These are phyloP conservation scores for Blastobasis adustella DNA, from an alignment of 2,888 invertebrate species.

Conservation along the genomic window DNA sequence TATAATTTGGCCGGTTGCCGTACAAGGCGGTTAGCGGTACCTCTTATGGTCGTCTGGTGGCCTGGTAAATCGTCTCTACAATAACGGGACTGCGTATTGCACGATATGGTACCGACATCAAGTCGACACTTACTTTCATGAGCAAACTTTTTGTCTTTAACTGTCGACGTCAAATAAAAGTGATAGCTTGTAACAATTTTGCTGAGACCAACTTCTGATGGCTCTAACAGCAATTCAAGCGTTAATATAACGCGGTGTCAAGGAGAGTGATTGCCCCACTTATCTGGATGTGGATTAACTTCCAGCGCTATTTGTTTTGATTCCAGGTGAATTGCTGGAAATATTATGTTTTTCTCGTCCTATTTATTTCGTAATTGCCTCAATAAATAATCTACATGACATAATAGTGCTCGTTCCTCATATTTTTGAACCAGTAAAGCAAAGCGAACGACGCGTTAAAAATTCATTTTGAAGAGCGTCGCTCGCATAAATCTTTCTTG, in stretches of 20 bases:
- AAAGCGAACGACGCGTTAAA: too few relatives aligned
- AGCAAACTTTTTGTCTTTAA: slow-evolving; percentile 12
- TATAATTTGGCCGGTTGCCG: slow-evolving; percentile 52
- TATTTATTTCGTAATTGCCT: too few relatives aligned
- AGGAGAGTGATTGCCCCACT: slow-evolving; percentile 3
- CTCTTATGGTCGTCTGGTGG: slow-evolving; percentile 38
- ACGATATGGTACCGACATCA: slow-evolving; percentile 10
- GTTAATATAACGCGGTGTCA: slow-evolving; percentile 4
- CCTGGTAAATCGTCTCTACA: slow-evolving; percentile 38
- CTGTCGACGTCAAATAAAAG: not conserved
- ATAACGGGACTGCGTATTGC: slow-evolving; percentile 41
- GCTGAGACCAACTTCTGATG: not conserved
- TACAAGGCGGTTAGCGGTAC: slow-evolving; percentile 57
- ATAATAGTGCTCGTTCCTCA: too few relatives aligned
- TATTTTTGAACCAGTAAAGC: too few relatives aligned
- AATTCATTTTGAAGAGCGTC: too few relatives aligned
- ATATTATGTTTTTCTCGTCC: too few relatives aligned
- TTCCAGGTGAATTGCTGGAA: too few relatives aligned
- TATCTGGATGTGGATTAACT: not conserved
- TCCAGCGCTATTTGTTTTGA: not conserved
- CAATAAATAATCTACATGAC: too few relatives aligned
- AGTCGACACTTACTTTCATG: slow-evolving; percentile 17
- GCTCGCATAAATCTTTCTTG: too few relatives aligned
- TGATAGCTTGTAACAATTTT: slow-evolving; percentile 1
- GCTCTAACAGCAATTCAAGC: slow-evolving; percentile 1